Evolutionary conservation across 2,888 invertebrate species (phyloP).

Genomic region (Drosophila formosana): DNA sequence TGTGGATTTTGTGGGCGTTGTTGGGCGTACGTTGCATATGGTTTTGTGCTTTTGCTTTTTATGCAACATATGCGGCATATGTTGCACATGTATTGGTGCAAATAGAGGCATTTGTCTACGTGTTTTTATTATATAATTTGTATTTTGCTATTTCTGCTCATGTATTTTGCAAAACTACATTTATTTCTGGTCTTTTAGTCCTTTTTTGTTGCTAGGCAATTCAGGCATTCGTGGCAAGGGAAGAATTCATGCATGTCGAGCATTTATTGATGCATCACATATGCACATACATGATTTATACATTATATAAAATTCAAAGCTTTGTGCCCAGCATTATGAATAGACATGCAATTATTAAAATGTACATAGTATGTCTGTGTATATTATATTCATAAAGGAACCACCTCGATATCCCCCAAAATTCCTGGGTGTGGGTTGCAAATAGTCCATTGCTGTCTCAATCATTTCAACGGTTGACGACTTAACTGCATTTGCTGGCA

Average conservation of each 20-base stretch:
- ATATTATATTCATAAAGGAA: conserved; percentile 5
- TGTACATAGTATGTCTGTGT: neutral
- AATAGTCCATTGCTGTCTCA: neutral
- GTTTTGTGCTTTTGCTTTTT: conserved; percentile 67
- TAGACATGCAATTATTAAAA: conserved; percentile 18
- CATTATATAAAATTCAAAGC: conserved; percentile 50
- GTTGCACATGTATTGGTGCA: conserved; percentile 18
- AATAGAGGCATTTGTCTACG: conserved; percentile 21
- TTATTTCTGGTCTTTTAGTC: conserved; percentile 32
- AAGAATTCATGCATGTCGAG: conserved; percentile 4
- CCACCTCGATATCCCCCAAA: conserved; percentile 3
- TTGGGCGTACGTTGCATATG: conserved; percentile 69
- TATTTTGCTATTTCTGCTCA: conserved; percentile 66
- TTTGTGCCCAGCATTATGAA: conserved; percentile 39
- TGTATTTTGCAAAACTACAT: conserved; percentile 51
- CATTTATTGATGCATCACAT: conserved; percentile 33
- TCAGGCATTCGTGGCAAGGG: neutral
- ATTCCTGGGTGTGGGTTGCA: conserved; percentile 8
- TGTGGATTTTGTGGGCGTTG: conserved; percentile 48
- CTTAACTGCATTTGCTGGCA: conserved; percentile 40
- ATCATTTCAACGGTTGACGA: conserved; percentile 23
- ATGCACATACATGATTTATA: conserved; percentile 44
- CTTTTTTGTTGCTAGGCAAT: conserved; percentile 60
- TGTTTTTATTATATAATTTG: conserved; percentile 71
- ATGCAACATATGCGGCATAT: conserved; percentile 74